Evolutionary conservation across 2,113 vertebrate genomes (phyloP).

Genomic region (Phrynosoma platyrhinos): DNA sequence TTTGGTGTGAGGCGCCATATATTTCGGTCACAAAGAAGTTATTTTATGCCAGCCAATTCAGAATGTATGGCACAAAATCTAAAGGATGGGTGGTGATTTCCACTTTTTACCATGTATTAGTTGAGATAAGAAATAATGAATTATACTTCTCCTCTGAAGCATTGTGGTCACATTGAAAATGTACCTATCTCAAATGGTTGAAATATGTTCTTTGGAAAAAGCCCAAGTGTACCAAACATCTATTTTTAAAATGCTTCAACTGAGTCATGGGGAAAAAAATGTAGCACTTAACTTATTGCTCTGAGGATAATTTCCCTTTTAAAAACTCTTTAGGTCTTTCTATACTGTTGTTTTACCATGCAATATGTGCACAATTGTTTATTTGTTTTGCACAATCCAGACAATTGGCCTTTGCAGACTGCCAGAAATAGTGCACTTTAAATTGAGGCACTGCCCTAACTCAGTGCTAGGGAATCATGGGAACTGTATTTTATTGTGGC

Average conservation of each 20-base stretch:
- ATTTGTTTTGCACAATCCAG: neutral
- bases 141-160: constrained; percentile 30
- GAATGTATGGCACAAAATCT: constrained; percentile 39
- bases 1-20: constrained; percentile 27
- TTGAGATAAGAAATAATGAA: constrained; percentile 65
- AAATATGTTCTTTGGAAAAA: constrained; percentile 44
- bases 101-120: constrained; percentile 24
- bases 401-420: too few species aligned
- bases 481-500: too few species aligned
- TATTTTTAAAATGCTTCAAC: constrained; percentile 55
- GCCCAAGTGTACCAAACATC: constrained; percentile 50
- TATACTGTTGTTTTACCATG: neutral
- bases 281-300: constrained; percentile 40
- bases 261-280: constrained; percentile 55
- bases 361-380: neutral
- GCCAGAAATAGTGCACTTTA: too few species aligned
- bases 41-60: constrained; percentile 55
- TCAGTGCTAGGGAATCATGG: too few species aligned
- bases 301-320: neutral
- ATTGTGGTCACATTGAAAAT: constrained; percentile 41
- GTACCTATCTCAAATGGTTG: constrained; percentile 38
- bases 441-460: too few species aligned
- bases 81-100: constrained; percentile 49
- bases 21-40: constrained; percentile 56
- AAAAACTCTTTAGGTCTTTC: neutral